Evolutionary conservation across 1,140 invertebrate species (phyloP).

Genomic region (Drosophila parabipectinata): DNA sequence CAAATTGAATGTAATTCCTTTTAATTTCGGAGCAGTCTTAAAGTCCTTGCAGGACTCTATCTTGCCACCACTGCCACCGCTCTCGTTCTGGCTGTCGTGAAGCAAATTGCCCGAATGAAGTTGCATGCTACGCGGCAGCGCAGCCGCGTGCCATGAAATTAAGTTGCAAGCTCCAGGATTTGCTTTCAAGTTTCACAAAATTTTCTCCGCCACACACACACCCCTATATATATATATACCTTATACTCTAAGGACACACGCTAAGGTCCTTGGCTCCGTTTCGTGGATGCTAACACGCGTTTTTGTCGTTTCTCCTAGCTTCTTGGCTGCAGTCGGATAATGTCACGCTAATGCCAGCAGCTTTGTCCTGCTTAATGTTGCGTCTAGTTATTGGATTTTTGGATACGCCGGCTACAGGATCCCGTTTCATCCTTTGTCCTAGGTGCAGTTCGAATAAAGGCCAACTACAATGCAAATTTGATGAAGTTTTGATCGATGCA

Average conservation of each 20-base stretch:
- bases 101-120: slow-evolving; percentile 79
- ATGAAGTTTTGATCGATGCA: slow-evolving; percentile 14
- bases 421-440: slow-evolving; percentile 8
- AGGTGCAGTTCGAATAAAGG: slow-evolving; percentile 14
- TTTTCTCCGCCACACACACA: slow-evolving; percentile 49
- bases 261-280: slow-evolving; percentile 55
- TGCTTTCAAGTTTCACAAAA: slow-evolving; percentile 76
- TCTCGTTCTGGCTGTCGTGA: slow-evolving; percentile 47
- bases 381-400: slow-evolving; percentile 55
- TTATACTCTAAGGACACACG: slow-evolving; percentile 34
- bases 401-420: slow-evolving; percentile 14
- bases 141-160: slow-evolving; percentile 72
- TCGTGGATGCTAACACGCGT: slow-evolving; percentile 67
- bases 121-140: slow-evolving; percentile 56
- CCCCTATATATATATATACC: slow-evolving; percentile 9
- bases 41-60: slow-evolving; percentile 55
- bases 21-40: slow-evolving; percentile 62
- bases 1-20: slow-evolving; percentile 80
- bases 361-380: slow-evolving; percentile 75
- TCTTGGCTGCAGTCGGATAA: slow-evolving; percentile 68
- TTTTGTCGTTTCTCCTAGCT: slow-evolving; percentile 62
- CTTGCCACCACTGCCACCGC: slow-evolving; percentile 5
- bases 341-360: slow-evolving; percentile 75
- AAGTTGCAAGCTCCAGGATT: slow-evolving; percentile 79
- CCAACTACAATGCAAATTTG: not conserved